These are phyloP conservation scores for Camponotus fellah DNA, from an alignment of 2,888 invertebrate genomes.

Conservation along the genomic window DNA sequence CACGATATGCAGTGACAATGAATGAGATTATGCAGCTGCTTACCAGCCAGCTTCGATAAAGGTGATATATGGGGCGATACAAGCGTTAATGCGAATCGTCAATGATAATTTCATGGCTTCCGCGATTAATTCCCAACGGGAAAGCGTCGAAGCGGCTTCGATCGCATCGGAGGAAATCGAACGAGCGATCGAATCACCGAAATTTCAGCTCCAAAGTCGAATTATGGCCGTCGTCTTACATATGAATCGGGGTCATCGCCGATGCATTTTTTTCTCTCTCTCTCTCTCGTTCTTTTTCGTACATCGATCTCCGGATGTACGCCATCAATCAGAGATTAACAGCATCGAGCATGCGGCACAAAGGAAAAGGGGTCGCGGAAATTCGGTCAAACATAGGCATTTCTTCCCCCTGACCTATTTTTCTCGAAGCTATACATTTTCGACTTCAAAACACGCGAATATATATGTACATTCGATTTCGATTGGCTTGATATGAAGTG, in stretches of 20 bases:
- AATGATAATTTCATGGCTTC: conserved; percentile 72
- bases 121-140: conserved; percentile 52
- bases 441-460: conserved; percentile 13
- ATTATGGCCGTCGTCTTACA: neutral
- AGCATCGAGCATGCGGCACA: conserved; percentile 33
- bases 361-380: conserved; percentile 51
- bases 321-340: conserved; percentile 56
- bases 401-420: conserved; percentile 13
- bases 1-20: conserved; percentile 55
- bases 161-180: neutral
- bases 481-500: conserved; percentile 18
- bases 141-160: neutral
- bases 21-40: conserved; percentile 66
- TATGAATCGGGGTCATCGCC: neutral
- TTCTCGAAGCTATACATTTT: conserved; percentile 8
- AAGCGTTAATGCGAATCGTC: conserved; percentile 48
- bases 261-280: neutral
- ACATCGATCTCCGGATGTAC: conserved; percentile 10
- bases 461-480: neutral
- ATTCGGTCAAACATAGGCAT: conserved; percentile 43
- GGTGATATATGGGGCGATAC: conserved; percentile 51
- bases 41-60: conserved; percentile 37
- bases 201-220: neutral
- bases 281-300: neutral
- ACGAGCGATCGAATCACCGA: neutral